A percentile compares a stretch with the other conserved stretches of the same genome.
phyloP scores from a whole-genome alignment of 2,888 invertebrate genomes.

The Dendrolimus houi region DNA sequence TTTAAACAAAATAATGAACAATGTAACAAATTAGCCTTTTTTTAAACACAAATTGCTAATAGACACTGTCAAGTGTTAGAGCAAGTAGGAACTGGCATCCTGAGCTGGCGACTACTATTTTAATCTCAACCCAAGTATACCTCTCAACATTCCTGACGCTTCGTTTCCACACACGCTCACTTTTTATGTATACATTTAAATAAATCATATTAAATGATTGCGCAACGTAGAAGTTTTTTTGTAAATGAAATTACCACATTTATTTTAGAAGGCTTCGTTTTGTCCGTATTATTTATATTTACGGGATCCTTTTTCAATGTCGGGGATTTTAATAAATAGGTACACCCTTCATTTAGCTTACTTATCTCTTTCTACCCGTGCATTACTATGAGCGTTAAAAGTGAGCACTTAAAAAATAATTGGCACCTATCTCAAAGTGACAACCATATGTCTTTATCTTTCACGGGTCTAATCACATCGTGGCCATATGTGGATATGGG shows the following conservation, averaged over 20 bases:
- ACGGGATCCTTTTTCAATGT: slow-evolving; percentile 53
- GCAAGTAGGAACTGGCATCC: too few relatives aligned
- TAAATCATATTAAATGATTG: slow-evolving; percentile 24
- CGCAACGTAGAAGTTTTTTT: slow-evolving; percentile 40
- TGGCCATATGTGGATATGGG: slow-evolving; percentile 36
- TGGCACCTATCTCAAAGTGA: slow-evolving; percentile 1
- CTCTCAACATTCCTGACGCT: slow-evolving; percentile 32
- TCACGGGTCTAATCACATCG: slow-evolving; percentile 12
- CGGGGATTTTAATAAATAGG: slow-evolving; percentile 12
- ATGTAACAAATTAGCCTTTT: too few relatives aligned
- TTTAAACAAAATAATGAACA: too few relatives aligned
- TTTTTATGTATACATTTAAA: slow-evolving; percentile 65
- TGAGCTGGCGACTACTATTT: not conserved
- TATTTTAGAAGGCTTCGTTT: slow-evolving; percentile 47
- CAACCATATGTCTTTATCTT: slow-evolving; percentile 10
- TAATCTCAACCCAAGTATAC: slow-evolving; percentile 9
- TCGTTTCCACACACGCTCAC: slow-evolving; percentile 43
- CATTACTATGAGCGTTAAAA: not conserved
- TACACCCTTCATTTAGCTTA: not conserved
- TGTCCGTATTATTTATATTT: slow-evolving; percentile 41
- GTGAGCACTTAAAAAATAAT: slow-evolving; percentile 4
- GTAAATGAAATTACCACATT: slow-evolving; percentile 62
- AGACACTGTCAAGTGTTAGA: too few relatives aligned
- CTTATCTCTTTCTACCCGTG: not conserved
- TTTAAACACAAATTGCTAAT: too few relatives aligned